Base-by-base conservation (phyloP, 2,113 vertebrate genomes). In the Apaloderma vittatum region DNA sequence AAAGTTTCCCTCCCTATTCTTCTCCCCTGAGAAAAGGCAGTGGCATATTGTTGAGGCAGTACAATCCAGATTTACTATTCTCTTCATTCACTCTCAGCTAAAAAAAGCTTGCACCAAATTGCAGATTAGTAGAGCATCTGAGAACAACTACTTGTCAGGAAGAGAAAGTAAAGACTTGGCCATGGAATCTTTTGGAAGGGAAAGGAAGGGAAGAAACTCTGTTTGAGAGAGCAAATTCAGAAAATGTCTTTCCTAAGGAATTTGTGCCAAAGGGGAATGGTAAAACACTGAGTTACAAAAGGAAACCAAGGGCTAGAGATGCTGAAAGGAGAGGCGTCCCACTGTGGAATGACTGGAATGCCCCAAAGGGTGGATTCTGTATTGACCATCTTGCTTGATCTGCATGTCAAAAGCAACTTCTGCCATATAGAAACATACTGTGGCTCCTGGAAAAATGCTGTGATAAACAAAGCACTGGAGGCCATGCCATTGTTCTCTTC, bases 321-420 rank as follows among this genome's bases (percentile, higher is more conserved):
- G 30, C 55, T 89, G 93, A 97, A 97, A 97, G 96, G 96, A 98
- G 97, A 96, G 93, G 72, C 67, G 9, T 97, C 95, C 95, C 88
- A 93, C 81, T 85, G 94, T 96, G 97, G 94, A 97, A 96, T 96
- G 96, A 97, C 80, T 80, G 94, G 96, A 94, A 96, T 96, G 94
- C 96, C 97, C 6, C 10, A 95, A 95, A 95, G 81, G 83, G 78
- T 97, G 49, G 73, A 55, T 37, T 76, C 55, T 96, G 96, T 97
- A 97, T 97, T 97, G 98, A 97, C 96, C 93, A 75, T 96, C 96
- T 95, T 91, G 52, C 97, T 98, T 97, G 91, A 98, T 98, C 97
- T 98, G 94, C 97, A 98, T 98, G 98, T 98, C 97, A 98, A 98
- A 98, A 96, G 97, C 92, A 95, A 67, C 82, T 88, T 95, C 93